These are phyloP conservation scores for Heliconius cydno DNA, from an alignment of 2,888 invertebrate species.

Conservation along the genomic window DNA sequence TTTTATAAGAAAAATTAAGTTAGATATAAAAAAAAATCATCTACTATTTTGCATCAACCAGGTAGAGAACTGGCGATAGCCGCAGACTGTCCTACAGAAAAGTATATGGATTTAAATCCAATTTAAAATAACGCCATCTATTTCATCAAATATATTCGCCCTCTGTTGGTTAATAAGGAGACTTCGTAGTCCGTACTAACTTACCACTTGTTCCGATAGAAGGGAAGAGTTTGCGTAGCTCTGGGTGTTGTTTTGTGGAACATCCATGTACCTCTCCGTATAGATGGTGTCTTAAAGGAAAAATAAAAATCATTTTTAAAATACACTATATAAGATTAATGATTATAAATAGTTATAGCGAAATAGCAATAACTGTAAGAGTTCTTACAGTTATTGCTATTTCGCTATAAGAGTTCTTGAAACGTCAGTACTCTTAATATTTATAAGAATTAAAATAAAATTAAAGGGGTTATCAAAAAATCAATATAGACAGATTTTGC, in stretches of 20 bases:
- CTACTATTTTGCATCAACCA: not conserved
- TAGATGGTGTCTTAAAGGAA: constrained; percentile 93
- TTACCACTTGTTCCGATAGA: constrained; percentile 82
- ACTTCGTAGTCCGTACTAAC: constrained; percentile 52
- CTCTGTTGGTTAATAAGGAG: constrained; percentile 36
- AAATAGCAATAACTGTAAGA: too few relatives aligned
- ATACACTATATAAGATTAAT: not conserved
- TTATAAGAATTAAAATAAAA: too few relatives aligned
- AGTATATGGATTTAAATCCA: not conserved
- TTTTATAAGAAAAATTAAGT: too few relatives aligned
- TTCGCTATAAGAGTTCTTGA: too few relatives aligned
- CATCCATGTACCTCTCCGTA: constrained; percentile 98
- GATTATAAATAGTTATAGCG: not conserved
- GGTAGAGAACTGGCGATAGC: not conserved
- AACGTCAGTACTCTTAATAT: too few relatives aligned
- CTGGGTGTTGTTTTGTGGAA: constrained; percentile 89
- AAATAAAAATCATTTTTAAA: not conserved
- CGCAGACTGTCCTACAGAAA: not conserved
- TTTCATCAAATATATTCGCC: constrained; percentile 33
- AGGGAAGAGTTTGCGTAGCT: constrained; percentile 92
- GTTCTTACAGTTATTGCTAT: too few relatives aligned
- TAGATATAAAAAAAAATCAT: too few relatives aligned
- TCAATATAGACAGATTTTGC: too few relatives aligned
- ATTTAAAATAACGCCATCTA: constrained; percentile 2
- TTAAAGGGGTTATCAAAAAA: too few relatives aligned